Evolutionary conservation across 1,140 invertebrate genomes (phyloP).

Genomic region (Kradibia gibbosae): DNA sequence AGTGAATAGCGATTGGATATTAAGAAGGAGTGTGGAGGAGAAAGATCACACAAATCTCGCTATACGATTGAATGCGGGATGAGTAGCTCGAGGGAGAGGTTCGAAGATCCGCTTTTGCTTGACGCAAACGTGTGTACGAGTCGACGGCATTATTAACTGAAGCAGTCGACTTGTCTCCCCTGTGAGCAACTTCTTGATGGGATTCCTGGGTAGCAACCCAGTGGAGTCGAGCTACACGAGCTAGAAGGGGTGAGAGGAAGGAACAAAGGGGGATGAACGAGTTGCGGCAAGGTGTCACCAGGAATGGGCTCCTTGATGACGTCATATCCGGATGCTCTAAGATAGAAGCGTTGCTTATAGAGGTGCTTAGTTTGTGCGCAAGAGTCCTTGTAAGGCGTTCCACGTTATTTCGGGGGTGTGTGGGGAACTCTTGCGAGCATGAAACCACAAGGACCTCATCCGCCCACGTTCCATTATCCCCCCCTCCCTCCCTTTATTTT

Average conservation of each 20-base stretch:
- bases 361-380: conserved; percentile 12
- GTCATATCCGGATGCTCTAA: conserved; percentile 56
- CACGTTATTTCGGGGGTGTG: not conserved
- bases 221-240: not conserved
- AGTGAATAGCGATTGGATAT: not conserved
- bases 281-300: conserved; percentile 9
- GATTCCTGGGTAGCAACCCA: conserved; percentile 52
- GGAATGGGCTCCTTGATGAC: conserved; percentile 51
- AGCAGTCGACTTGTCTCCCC: conserved; percentile 48
- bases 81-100: not conserved
- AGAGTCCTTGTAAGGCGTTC: not conserved
- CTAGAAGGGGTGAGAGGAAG: not conserved
- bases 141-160: conserved; percentile 59
- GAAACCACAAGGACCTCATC: conserved; percentile 26
- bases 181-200: conserved; percentile 55
- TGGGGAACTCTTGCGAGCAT: conserved; percentile 2
- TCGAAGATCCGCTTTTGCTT: not conserved
- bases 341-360: conserved; percentile 20
- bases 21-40: not conserved
- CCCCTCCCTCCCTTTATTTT: too few relatives aligned
- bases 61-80: not conserved
- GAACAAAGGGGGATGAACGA: conserved; percentile 20
- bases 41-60: not conserved
- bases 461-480: conserved; percentile 31
- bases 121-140: not conserved